phyloP scores from a whole-genome alignment of 2,888 invertebrate genomes.

The Agrochola litura region DNA sequence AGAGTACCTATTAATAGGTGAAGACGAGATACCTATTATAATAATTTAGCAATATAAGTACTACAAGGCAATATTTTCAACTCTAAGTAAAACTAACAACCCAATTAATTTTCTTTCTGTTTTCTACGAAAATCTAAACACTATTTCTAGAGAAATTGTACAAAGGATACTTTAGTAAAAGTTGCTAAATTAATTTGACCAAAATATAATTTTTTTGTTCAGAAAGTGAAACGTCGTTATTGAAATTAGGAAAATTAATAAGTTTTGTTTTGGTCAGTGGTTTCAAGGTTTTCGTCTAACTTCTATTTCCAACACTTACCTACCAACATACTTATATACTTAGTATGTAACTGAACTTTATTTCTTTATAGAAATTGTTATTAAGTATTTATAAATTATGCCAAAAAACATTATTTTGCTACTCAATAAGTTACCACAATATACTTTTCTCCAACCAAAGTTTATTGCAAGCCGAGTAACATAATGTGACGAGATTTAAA shows the following conservation, averaged over 20 bases:
- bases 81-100: background rate
- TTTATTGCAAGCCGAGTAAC: background rate
- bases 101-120: background rate
- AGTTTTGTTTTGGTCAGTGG: background rate
- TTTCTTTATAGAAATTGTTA: background rate
- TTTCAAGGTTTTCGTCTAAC: background rate
- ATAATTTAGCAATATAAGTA: background rate
- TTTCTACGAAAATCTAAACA: constrained; percentile 18
- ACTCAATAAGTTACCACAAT: constrained; percentile 29
- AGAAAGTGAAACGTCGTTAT: background rate
- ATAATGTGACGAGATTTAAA: constrained; percentile 39
- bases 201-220: background rate
- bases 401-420: constrained; percentile 36
- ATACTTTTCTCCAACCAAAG: constrained; percentile 41
- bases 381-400: background rate
- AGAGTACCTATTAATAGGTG: background rate
- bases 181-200: constrained; percentile 5
- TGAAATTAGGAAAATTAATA: background rate
- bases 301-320: background rate
- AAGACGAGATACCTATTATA: background rate
- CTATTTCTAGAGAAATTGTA: constrained; percentile 5
- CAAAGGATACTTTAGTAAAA: constrained; percentile 1
- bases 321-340: background rate
- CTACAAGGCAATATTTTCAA: background rate
- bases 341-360: too few species aligned